Conservation (phyloP, 1,140 invertebrate genomes). For the Drosophila sp. region DNA sequence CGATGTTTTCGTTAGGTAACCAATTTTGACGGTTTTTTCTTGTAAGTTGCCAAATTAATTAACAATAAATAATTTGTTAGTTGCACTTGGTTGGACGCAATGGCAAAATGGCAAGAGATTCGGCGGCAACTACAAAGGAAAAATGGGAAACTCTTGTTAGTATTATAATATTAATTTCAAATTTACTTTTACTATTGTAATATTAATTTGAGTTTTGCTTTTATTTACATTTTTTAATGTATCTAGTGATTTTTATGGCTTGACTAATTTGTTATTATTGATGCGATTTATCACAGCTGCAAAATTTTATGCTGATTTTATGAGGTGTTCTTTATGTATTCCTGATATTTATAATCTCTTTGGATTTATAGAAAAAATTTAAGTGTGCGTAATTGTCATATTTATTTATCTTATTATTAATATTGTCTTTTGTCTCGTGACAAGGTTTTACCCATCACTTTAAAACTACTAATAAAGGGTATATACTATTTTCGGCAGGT, state of each 20-base stretch:
- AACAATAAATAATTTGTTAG: constrained; percentile 22
- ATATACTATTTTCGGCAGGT: too few species aligned
- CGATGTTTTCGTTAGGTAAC: constrained; percentile 83
- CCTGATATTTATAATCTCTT: constrained; percentile 7
- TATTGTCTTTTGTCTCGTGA: constrained; percentile 15
- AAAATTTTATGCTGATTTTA: constrained; percentile 17
- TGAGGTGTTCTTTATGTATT: background rate
- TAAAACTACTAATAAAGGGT: background rate
- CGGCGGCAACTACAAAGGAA: constrained; percentile 49
- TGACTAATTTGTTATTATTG: constrained; percentile 12
- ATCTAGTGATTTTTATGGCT: constrained; percentile 10
- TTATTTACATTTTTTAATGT: too few species aligned
- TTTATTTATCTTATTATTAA: constrained; percentile 16
- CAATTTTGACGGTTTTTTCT: constrained; percentile 80
- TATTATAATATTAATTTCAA: background rate
- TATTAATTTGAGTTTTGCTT: too few species aligned
- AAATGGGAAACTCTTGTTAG: constrained; percentile 25
- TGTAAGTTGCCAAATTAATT: constrained; percentile 43
- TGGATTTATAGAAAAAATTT: background rate
- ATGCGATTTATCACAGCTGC: background rate
- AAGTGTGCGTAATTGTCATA: background rate
- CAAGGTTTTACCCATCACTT: constrained; percentile 4
- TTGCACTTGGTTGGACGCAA: constrained; percentile 34
- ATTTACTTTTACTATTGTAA: background rate
- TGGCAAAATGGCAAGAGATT: background rate